phyloP scores from a whole-genome alignment of 2,113 vertebrate genomes.

The Saiga tatarica region DNA sequence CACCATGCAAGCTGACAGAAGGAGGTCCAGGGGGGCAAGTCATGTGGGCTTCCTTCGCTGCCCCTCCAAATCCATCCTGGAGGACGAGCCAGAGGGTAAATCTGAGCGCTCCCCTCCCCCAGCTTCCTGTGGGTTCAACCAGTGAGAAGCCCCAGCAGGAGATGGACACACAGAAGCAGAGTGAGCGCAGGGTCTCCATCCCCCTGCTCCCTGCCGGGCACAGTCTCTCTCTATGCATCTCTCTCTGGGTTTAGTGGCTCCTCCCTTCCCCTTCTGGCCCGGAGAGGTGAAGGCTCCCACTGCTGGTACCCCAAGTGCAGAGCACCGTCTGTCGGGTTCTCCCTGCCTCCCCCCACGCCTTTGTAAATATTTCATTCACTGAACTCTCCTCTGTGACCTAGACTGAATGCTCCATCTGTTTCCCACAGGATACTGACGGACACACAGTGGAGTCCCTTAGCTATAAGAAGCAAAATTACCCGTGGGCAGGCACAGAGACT shows the following conservation, averaged over 20 bases:
- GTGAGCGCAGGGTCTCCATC: too few species aligned
- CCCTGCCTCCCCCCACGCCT: background rate
- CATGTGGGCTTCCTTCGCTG: fast-evolving
- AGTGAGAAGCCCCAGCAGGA: background rate
- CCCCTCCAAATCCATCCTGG: background rate
- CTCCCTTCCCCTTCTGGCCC: background rate
- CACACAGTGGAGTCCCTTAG: background rate
- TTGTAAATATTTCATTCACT: background rate
- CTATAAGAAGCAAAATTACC: background rate
- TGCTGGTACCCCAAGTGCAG: background rate
- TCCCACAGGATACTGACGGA: background rate
- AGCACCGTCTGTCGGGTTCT: background rate
- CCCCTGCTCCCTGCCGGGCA: background rate
- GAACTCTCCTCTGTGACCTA: background rate
- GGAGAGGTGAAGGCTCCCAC: too few species aligned
- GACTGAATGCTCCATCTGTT: background rate
- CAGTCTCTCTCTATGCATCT: background rate
- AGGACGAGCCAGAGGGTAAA: background rate
- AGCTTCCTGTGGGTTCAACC: background rate
- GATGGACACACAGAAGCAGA: background rate
- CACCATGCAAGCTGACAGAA: too few species aligned
- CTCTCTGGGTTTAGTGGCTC: background rate
- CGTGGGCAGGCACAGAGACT: background rate
- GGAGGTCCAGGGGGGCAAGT: background rate
- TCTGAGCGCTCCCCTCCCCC: too few species aligned